Evolutionary conservation across 2,888 invertebrate genomes (phyloP), one percentile per base, ranked within the genome.

Genomic region (Entomobrya proxima): DNA sequence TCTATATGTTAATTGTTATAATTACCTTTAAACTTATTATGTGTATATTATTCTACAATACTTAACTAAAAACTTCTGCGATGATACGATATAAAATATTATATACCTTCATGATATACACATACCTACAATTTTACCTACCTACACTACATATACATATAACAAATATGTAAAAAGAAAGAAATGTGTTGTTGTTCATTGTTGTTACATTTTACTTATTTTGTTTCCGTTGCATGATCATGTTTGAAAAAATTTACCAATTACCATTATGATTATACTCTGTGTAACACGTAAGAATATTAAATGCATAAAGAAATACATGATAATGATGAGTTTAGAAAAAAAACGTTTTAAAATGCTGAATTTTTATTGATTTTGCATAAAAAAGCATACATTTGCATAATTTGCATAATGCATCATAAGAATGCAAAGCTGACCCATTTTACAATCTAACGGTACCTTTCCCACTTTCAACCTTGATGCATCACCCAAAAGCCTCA

Each of bases 201-300:
- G 79, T 69, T 79, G 67, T 79, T 76, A 69, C 21, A 47, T 50
- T 47, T 24, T 21, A 27, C 67, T 79, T 79, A 47, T 79, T 67
- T 79, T 79, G 79, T 79, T 79, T 79, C 79, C 79, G 79, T 69
- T 79, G 79, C 50, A 78, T 78, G 61, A 78, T n/a, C n/a, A n/a
- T 78, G 78, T 64, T 78, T 67, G 67, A 35, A 21, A 69, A 69
- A 69, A 69, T 58, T 76, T 76, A 58, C 76, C 76, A 79, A 47
- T 79, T 78, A 78, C 78, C 78, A 79, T 67, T 79, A 79, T 76
- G 27, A 78, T 78, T 58, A 78, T 30, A n/a, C n/a, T n/a, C n/a
- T n/a, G n/a, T n/a, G n/a, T n/a, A 61, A 44, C 24, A 78, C 61
- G 47, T 78, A 78, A 78, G 50, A 74, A 74, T 7, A 40, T 32